Conservation (phyloP, 2,113 vertebrate genomes). For the Nyctibius bracteatus region DNA sequence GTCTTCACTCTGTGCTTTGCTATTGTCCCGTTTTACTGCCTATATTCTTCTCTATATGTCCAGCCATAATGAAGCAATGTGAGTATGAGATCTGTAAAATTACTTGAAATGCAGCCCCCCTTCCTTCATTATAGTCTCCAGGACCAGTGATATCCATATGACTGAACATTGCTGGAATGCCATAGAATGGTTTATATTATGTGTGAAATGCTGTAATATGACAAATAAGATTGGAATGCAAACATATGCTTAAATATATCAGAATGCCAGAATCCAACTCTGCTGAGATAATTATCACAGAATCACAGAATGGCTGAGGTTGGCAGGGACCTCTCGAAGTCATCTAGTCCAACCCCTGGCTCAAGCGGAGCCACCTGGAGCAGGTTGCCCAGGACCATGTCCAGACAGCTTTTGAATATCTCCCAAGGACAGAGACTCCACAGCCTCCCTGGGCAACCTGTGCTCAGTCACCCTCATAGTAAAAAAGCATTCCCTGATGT, state of each 20-base stretch:
- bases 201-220: not conserved
- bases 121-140: not conserved
- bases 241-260: not conserved
- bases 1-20: not conserved
- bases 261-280: not conserved
- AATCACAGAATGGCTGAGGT: not conserved
- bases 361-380: not conserved
- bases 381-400: not conserved
- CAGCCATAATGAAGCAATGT: not conserved
- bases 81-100: not conserved
- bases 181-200: not conserved
- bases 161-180: not conserved
- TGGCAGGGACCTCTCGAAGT: not conserved
- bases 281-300: not conserved
- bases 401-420: not conserved
- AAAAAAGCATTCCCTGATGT: not conserved
- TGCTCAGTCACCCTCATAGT: not conserved
- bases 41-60: not conserved
- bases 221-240: not conserved
- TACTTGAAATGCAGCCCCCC: not conserved
- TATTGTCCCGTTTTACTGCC: not conserved
- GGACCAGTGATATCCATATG: not conserved
- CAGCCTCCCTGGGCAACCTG: not conserved
- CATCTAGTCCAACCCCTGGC: not conserved
- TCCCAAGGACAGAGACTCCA: not conserved